Evolutionary conservation across 2,888 invertebrate genomes (phyloP).

Genomic region (Malthinus flaveolus): DNA sequence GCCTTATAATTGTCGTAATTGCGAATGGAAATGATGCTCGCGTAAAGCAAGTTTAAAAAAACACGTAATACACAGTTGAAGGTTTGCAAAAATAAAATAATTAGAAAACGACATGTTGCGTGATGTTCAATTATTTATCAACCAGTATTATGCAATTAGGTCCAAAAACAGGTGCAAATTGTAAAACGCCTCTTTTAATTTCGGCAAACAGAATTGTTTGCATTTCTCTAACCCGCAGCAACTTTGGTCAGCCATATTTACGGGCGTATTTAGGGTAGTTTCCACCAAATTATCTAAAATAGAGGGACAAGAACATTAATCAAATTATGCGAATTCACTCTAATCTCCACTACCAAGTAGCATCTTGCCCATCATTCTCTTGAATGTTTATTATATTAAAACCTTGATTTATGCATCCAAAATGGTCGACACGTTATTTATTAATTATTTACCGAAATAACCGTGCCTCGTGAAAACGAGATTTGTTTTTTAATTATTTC

Average conservation of each 20-base stretch:
- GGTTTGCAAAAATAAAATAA: no score
- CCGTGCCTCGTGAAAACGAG: background rate
- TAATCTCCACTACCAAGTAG: conserved; percentile 44
- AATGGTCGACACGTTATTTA: conserved; percentile 37
- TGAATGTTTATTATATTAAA: conserved; percentile 43
- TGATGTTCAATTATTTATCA: no score
- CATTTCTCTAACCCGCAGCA: conserved; percentile 24
- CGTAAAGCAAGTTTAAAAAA: no score
- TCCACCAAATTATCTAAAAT: conserved; percentile 40
- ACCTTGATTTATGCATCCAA: conserved; percentile 40
- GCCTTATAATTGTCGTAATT: no score
- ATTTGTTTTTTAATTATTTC: no score
- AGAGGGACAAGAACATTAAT: conserved; percentile 43
- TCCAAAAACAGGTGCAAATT: conserved; percentile 23
- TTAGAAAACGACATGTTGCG: no score
- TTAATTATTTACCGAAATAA: conserved; percentile 39
- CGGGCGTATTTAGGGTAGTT: conserved; percentile 32
- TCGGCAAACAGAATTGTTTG: conserved; percentile 23
- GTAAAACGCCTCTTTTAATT: conserved; percentile 31
- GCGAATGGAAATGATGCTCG: no score
- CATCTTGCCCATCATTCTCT: conserved; percentile 41
- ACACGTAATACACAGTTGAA: no score
- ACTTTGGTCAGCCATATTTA: conserved; percentile 33
- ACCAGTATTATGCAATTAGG: conserved; percentile 2
- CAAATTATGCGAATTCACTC: conserved; percentile 46